Evolutionary conservation across 2,888 invertebrate genomes (phyloP), one percentile per base, ranked within the genome.

Genomic region (Eupithecia subumbrata): DNA sequence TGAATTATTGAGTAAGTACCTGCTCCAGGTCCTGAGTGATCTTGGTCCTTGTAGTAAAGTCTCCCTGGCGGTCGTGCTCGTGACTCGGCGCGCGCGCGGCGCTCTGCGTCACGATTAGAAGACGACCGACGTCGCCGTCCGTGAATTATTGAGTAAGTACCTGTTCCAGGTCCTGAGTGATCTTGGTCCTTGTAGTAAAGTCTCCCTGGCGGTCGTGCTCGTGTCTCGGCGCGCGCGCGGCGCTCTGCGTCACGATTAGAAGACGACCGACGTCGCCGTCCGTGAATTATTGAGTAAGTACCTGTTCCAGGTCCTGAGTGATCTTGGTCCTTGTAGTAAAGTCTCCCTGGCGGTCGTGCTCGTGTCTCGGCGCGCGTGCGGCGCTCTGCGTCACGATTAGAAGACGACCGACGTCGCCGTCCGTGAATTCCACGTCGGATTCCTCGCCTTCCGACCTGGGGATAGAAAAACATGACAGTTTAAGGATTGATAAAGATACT

Each of bases 11-110:
- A 52, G 52, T 52, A 52, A 22, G 16, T 11, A 75, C 97, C 93
- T 98, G 97, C 84, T 98, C 98, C 84, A 99, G 95, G 87, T 99
- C 99, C 91, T 99, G 98, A 12, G 98, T 97, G 94, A 99, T 98
- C 96, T 99, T 99, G 63, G 98, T 98, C 80, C 99, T 95, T 0
- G 98, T 97, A 78, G 96, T 97, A 96, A 96, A 97, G 87, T 98
- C 99, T 0, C 98, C 98, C 85, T n/a, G n/a, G n/a, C n/a, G n/a
- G n/a, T n/a, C n/a, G n/a, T n/a, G n/a, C n/a, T n/a, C n/a, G n/a
- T n/a, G n/a, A n/a, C n/a, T n/a, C n/a, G n/a, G n/a, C n/a, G n/a
- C n/a, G n/a, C n/a, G n/a, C n/a, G n/a, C n/a, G n/a, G n/a, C n/a
- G n/a, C n/a, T n/a, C n/a, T n/a, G n/a, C n/a, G n/a, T n/a, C n/a